Percentiles rank a stretch among this genome's conserved stretches.
phyloP scores from a whole-genome alignment of 1,140 invertebrate species.

The Rhizoglyphus robini region DNA sequence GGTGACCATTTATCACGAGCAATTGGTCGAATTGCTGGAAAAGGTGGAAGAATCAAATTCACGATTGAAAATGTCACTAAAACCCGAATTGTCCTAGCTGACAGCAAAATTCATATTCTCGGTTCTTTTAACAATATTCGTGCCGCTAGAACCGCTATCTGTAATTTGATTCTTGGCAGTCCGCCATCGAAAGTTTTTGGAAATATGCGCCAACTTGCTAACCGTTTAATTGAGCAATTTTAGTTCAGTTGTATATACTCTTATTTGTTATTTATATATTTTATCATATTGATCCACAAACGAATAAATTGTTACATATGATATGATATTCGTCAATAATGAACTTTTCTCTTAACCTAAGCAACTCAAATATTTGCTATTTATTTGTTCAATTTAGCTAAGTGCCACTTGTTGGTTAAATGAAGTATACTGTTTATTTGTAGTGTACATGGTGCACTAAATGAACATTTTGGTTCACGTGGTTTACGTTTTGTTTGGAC shows the following conservation, averaged over 20 bases:
- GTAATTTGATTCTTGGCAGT: constrained; percentile 85
- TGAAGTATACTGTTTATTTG: not conserved
- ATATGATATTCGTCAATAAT: no score
- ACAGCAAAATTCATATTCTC: constrained; percentile 89
- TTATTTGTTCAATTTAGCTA: not conserved
- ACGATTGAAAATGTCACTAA: constrained; percentile 99
- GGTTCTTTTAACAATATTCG: constrained; percentile 97
- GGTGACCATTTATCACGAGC: constrained; percentile 91
- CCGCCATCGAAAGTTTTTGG: constrained; percentile 50
- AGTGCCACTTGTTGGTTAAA: not conserved
- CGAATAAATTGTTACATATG: no score
- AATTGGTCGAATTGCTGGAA: constrained; percentile 89
- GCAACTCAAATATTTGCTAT: not conserved
- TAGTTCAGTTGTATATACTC: no score
- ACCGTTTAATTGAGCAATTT: constrained; percentile 39
- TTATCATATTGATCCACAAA: no score
- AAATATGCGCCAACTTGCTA: constrained; percentile 41
- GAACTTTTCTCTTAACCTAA: no score
- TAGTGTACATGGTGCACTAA: no score
- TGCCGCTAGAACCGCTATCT: constrained; percentile 84
- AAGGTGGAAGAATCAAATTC: constrained; percentile 91
- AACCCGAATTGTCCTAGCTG: constrained; percentile 92
- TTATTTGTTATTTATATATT: no score
- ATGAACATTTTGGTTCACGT: no score
- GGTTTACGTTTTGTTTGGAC: not conserved